Conservation (phyloP, 2,888 invertebrate genomes). For the Zaprionus bogoriensis region DNA sequence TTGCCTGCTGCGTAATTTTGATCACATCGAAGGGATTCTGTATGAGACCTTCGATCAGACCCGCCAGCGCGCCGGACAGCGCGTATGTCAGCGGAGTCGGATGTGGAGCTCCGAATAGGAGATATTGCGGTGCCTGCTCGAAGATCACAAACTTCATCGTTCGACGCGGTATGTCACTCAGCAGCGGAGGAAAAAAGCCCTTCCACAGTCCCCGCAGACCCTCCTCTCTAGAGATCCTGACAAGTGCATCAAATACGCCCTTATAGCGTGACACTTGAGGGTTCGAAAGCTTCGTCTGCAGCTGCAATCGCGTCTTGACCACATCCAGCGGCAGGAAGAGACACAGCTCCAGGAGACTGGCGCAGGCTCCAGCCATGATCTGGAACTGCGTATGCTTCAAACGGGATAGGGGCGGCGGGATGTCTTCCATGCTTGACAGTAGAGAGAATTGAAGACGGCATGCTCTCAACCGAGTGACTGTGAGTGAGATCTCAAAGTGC, state of each 20-base stretch:
- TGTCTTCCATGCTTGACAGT: constrained; percentile 5
- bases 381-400: background rate
- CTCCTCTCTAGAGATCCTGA: constrained; percentile 35
- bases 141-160: constrained; percentile 46
- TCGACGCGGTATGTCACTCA: constrained; percentile 41
- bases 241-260: constrained; percentile 32
- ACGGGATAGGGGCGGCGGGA: background rate
- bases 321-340: constrained; percentile 49
- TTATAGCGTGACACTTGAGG: constrained; percentile 5
- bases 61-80: constrained; percentile 33
- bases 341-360: constrained; percentile 40
- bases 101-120: constrained; percentile 12
- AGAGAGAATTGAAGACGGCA: too few species aligned
- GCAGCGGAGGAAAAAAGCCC: constrained; percentile 40
- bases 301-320: constrained; percentile 55
- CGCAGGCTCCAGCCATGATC: constrained; percentile 13
- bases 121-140: constrained; percentile 6
- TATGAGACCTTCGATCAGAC: constrained; percentile 20
- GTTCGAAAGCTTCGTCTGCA: constrained; percentile 8
- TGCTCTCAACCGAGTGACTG: too few species aligned
- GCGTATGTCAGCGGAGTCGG: constrained; percentile 16
- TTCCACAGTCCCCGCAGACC: constrained; percentile 36
- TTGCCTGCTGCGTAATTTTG: constrained; percentile 50
- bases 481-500: too few species aligned
- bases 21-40: constrained; percentile 54